Percentiles rank a stretch among this genome's conserved stretches.
Conservation (phyloP, 2,797 vertebrate genomes). For the Micrastur ruficollis region DNA sequence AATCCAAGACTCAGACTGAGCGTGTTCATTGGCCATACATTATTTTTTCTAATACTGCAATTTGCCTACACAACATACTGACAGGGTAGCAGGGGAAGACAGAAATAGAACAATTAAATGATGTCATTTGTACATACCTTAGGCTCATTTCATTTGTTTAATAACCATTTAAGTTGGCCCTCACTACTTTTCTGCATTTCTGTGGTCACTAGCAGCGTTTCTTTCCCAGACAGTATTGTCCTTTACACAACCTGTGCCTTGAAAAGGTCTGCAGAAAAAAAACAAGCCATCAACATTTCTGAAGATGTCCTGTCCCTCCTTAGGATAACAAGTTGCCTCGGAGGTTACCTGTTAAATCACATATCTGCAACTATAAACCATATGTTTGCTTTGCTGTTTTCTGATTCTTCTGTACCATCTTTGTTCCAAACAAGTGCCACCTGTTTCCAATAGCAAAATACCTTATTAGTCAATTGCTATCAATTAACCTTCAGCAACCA, state of each 20-base stretch:
- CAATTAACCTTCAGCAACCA: slow-evolving; percentile 46
- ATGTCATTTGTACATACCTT: neutral
- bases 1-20: neutral
- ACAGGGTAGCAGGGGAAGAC: neutral
- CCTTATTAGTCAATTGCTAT: slow-evolving; percentile 37
- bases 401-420: neutral
- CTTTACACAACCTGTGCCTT: neutral
- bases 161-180: neutral
- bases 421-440: neutral
- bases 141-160: neutral
- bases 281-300: neutral
- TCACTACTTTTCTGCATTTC: neutral
- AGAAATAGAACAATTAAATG: neutral
- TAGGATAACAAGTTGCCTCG: accelerated
- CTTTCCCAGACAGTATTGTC: neutral
- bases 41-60: neutral
- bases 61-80: neutral
- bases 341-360: neutral
- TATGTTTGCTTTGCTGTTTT: neutral
- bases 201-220: neutral
- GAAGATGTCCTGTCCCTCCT: neutral
- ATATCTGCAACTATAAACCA: neutral
- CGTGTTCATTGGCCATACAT: neutral
- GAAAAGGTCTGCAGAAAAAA: neutral
- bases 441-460: neutral